Evolutionary conservation across 1,140 invertebrate genomes (phyloP).

Genomic region (Ceratitis capitata): DNA sequence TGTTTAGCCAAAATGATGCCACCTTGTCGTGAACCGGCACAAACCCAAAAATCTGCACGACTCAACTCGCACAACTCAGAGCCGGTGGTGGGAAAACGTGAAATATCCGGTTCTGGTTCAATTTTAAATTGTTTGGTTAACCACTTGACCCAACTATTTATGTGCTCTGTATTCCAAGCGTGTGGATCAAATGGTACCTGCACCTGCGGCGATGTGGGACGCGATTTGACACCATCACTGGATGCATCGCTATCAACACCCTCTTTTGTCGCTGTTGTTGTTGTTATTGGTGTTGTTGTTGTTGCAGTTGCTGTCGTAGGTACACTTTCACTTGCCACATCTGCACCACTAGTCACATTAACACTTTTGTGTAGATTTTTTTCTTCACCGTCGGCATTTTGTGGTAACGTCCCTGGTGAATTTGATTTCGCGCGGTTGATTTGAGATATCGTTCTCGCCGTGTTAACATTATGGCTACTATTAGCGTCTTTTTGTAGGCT

Average conservation of each 20-base stretch:
- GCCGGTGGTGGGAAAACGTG: conserved; percentile 71
- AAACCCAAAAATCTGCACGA: conserved; percentile 66
- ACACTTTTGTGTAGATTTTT: background rate
- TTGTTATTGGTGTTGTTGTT: too few relatives aligned
- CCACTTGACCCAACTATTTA: conserved; percentile 75
- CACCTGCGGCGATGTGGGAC: conserved; percentile 47
- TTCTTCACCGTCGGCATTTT: background rate
- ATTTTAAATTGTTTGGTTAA: conserved; percentile 71
- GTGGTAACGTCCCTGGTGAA: background rate
- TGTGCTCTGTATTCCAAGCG: conserved; percentile 72
- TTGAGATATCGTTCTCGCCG: background rate
- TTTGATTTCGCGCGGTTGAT: conserved; percentile 18
- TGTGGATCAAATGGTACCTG: conserved; percentile 70
- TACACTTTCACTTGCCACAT: conserved; percentile 18
- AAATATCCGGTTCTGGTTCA: conserved; percentile 66
- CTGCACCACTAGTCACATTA: background rate
- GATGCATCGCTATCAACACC: background rate
- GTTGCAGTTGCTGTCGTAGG: background rate
- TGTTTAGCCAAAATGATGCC: conserved; percentile 68
- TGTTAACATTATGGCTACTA: background rate
- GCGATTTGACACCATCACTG: background rate
- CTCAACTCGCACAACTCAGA: conserved; percentile 70
- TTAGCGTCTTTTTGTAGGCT: background rate
- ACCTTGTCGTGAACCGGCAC: conserved; percentile 63
- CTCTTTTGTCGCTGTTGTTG: too few relatives aligned